These are phyloP conservation scores for Autographa gamma DNA, from an alignment of 2,888 invertebrate species.

Conservation along the genomic window DNA sequence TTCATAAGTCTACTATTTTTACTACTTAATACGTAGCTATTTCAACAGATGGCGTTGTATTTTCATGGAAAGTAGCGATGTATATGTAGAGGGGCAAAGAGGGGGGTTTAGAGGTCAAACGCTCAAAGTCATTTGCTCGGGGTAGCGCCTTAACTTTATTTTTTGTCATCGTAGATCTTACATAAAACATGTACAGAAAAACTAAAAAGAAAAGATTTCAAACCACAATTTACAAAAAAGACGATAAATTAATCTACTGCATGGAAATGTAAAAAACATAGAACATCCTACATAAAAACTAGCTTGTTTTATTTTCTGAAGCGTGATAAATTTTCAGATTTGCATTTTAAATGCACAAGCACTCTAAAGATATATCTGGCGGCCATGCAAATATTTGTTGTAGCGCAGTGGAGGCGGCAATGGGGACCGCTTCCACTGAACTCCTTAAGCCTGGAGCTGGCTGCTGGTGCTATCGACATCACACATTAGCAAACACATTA, in stretches of 20 bases:
- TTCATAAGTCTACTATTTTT: too few relatives aligned
- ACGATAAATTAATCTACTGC: not conserved
- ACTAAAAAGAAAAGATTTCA: too few relatives aligned
- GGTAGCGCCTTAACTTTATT: too few relatives aligned
- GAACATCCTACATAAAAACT: not conserved
- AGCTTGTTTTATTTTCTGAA: not conserved
- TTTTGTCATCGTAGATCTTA: too few relatives aligned
- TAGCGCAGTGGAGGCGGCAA: not conserved
- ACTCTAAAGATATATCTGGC: slow-evolving; percentile 4
- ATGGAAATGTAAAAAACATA: not conserved
- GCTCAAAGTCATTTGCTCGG: too few relatives aligned
- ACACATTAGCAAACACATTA: slow-evolving; percentile 20
- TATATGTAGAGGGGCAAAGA: too few relatives aligned
- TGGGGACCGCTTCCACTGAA: not conserved
- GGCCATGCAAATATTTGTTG: slow-evolving; percentile 3
- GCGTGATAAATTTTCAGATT: not conserved
- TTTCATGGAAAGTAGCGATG: too few relatives aligned
- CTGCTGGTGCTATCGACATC: not conserved
- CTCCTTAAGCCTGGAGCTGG: not conserved
- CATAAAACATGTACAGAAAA: too few relatives aligned
- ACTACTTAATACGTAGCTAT: too few relatives aligned
- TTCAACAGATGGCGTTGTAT: too few relatives aligned
- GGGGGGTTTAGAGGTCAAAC: too few relatives aligned
- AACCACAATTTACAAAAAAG: too few relatives aligned
- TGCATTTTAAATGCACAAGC: not conserved